A percentile compares a stretch with the other conserved stretches of the same genome.
Conservation (phyloP, 2,797 vertebrate genomes). For the Cuculus canorus region DNA sequence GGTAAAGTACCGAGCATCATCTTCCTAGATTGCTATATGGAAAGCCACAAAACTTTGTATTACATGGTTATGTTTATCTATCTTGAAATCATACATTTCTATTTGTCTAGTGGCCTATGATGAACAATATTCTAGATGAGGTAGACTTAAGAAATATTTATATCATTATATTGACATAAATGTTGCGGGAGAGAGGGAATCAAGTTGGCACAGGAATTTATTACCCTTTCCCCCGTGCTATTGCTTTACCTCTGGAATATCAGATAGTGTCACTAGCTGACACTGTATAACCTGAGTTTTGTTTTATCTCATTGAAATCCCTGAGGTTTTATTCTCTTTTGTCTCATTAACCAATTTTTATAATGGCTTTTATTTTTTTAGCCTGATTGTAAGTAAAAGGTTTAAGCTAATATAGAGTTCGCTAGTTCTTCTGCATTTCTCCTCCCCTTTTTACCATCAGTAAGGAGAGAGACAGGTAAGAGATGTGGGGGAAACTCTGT, state of each 20-base stretch:
- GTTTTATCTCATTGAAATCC: constrained; percentile 13
- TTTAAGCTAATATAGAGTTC: background rate
- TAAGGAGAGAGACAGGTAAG: background rate
- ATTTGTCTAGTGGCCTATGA: background rate
- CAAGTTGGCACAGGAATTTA: background rate
- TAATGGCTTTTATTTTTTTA: background rate
- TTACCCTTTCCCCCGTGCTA: background rate
- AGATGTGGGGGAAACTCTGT: background rate
- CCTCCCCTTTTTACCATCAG: background rate
- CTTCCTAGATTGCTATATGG: background rate
- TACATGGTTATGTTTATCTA: background rate
- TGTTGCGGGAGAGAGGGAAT: background rate
- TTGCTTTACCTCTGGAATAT: background rate
- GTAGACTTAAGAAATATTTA: constrained; percentile 30
- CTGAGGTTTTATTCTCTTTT: constrained; percentile 23
- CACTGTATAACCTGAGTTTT: constrained; percentile 29
- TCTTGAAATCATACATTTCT: background rate
- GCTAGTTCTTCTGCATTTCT: background rate
- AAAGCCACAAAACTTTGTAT: background rate
- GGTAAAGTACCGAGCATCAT: background rate
- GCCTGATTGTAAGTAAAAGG: background rate
- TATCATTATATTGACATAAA: background rate
- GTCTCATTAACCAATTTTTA: background rate
- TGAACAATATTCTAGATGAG: constrained; percentile 30
- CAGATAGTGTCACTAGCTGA: background rate